Percentiles rank a stretch among this genome's conserved stretches.
phyloP scores from a whole-genome alignment of 2,797 vertebrate genomes.

The Petrocephalus schoutedeni region DNA sequence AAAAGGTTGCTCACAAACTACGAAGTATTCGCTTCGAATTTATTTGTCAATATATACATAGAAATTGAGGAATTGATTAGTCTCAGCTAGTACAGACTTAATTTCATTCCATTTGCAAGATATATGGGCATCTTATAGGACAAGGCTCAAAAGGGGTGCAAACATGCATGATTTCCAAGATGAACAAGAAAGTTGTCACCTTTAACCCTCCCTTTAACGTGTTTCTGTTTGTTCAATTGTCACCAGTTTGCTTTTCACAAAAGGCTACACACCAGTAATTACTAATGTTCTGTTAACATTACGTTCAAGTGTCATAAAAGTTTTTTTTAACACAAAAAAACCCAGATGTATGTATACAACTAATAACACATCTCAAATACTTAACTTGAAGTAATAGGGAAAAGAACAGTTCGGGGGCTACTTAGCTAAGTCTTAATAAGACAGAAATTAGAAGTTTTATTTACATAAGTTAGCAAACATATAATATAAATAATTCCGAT shows the following conservation, averaged over 20 bases:
- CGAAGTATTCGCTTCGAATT: not conserved
- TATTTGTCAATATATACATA: not conserved
- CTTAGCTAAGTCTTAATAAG: not conserved
- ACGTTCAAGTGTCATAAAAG: not conserved
- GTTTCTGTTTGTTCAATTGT: not conserved
- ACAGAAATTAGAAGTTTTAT: not conserved
- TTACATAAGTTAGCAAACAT: not conserved
- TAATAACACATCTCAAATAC: not conserved
- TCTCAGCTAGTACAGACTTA: not conserved
- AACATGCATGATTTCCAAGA: not conserved
- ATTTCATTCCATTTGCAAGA: not conserved
- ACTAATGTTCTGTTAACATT: not conserved
- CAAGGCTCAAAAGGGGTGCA: not conserved
- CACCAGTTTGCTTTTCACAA: conserved; percentile 7
- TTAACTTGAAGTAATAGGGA: not conserved
- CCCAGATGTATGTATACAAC: not conserved
- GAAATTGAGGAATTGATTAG: not conserved
- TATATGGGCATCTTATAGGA: not conserved
- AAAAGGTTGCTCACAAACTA: not conserved
- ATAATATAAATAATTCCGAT: not conserved
- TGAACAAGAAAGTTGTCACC: not conserved
- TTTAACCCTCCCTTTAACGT: not conserved
- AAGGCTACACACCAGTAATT: not conserved
- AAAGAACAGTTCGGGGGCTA: not conserved
- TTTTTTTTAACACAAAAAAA: not conserved